A percentile compares a stretch with the other conserved stretches of the same genome.
phyloP scores from a whole-genome alignment of 2,113 vertebrate species.

The Leptobrachium ailaonicum region DNA sequence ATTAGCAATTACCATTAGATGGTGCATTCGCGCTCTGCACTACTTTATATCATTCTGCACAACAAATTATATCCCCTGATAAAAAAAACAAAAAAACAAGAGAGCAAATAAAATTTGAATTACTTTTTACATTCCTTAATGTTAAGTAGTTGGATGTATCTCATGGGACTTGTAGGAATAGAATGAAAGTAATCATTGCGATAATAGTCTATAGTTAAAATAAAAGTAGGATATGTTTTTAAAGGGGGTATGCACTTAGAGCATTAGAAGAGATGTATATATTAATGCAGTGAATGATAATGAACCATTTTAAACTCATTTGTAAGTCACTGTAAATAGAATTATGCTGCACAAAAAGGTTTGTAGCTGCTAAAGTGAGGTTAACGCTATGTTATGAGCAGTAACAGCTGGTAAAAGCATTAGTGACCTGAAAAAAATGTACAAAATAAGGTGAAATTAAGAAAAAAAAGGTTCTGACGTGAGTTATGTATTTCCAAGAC shows the following conservation, averaged over 20 bases:
- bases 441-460: too few relatives aligned
- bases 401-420: not conserved
- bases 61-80: slow-evolving; percentile 38
- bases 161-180: slow-evolving; percentile 19
- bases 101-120: slow-evolving; percentile 19
- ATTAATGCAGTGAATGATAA: not conserved
- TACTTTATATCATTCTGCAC: slow-evolving; percentile 28
- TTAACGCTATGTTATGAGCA: not conserved
- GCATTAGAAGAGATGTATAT: slow-evolving; percentile 12
- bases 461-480: too few relatives aligned
- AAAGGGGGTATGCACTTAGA: not conserved
- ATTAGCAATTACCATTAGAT: slow-evolving; percentile 41
- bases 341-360: not conserved
- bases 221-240: slow-evolving; percentile 24
- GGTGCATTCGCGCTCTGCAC: slow-evolving; percentile 22
- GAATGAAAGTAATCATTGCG: slow-evolving; percentile 23
- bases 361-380: not conserved
- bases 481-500: too few relatives aligned
- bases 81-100: not conserved
- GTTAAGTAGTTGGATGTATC: slow-evolving; percentile 27
- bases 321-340: not conserved
- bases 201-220: slow-evolving; percentile 31
- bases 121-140: slow-evolving; percentile 33
- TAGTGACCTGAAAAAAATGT: too few relatives aligned
- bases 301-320: not conserved